Evolutionary conservation across 2,113 vertebrate genomes (phyloP), one percentile per base, ranked within the genome.

Genomic region (Ranitomeya variabilis): DNA sequence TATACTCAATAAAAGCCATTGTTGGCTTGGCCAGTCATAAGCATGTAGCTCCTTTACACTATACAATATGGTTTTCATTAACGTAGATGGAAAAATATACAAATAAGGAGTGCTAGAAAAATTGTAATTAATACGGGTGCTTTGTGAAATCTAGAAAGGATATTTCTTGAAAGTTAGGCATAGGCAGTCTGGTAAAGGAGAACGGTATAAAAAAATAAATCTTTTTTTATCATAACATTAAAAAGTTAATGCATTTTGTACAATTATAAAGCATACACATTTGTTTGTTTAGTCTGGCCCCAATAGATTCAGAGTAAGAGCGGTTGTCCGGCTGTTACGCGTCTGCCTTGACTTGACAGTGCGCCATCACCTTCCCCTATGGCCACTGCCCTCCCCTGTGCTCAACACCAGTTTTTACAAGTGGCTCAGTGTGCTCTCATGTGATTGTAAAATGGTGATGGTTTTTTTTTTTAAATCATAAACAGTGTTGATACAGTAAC

Each of bases 1-100:
- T 87, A 79, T 79, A 86, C 85, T 79, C 59, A 80, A 87, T 69
- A 80, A 80, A 80, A 80, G 45, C 45, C 77, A 55, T 80, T 87
- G 74, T 55, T 67, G 76, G 51, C 18, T 79, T 87, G 62, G 60
- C 80, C 14, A 67, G 76, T 80, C 64, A 71, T 59, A 85, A 85
- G 69, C 54, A 76, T 74, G 51, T 18, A 52, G 83, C 21, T 73
- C 83, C 52, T 18, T 85, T 55, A 57, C 55, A 57, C 45, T 21
- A 15, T 59, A 14, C 69, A 85, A 85, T 73, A 74, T 85, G 83
- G 14, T 85, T 85, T 85, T 85, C 83, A 59, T 85, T 71, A 84
- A 71, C 64, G 14, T 84, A 84, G 37, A 84, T 84, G 82, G 52
- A 55, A 84, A 84, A 14, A 55, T 84, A 69, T 69, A 84, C 82